Base-by-base conservation (phyloP, 2,113 vertebrate genomes). In the Hyperopisus bebe region DNA sequence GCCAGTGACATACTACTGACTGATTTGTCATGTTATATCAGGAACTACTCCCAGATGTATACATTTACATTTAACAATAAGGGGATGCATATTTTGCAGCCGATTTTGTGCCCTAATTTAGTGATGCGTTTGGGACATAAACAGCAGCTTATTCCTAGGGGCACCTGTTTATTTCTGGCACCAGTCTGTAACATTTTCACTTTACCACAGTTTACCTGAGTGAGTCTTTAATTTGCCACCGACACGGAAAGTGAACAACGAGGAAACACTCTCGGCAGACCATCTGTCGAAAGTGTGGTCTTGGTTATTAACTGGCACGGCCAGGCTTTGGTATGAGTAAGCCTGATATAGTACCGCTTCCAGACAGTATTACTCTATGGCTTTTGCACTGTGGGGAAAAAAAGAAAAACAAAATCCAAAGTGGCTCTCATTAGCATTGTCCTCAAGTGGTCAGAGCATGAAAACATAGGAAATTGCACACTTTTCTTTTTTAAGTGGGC, bases 381-480 rank as follows among this genome's bases (percentile, higher is more conserved):
- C 74, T 80, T 80, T 80, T 80, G 74, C 74, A 42, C 35, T 42
- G 15, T 80, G 17, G 74, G 35, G 15, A 42, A 80, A 80, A 74
- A 80, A 42, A 80, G 27, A 7, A 42, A 80, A 80, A 80, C 74
- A 17, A 42, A 80, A 80, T 19, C 35, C 74, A 17, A 80, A 80
- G 74, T 80, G 74, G 35, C 6, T 42, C 74, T 80, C 74, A 77
- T 77, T 77, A 80, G 74, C 74, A 80, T 80, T 80, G 74, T 80
- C 74, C 35, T 42, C 74, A 80, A 31, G 74, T 80, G 74, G 4
- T 80, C 74, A 17, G 74, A 80, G 74, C 35, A 80, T 39, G 35
- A 80, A 80, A 39, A 42, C 74, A 80, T 17, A 42, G 74, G 35
- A 80, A 80, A 42, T 19, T 42, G 70, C 70, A 15, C 35, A 42